Evolutionary conservation across 2,113 vertebrate genomes (phyloP), one percentile per base, ranked within the genome.

Genomic region (Oreochromis aureus): DNA sequence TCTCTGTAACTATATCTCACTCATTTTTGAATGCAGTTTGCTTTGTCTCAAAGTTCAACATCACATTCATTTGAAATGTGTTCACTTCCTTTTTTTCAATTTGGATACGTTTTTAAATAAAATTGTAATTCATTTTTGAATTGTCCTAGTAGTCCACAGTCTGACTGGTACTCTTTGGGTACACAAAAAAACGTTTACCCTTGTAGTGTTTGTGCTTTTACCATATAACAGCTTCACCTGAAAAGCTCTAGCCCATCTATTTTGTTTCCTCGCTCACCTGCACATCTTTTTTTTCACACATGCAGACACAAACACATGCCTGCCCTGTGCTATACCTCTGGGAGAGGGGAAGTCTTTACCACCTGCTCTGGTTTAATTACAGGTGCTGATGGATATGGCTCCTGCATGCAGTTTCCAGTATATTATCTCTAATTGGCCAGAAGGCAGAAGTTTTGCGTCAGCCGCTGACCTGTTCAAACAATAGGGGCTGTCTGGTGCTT

Each of bases 341-440:
- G 94, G 94, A 91, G 24, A 87, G 51, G 7, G 83, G 83, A 82
- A 83, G 92, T 73, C 18, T 89, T 89, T 91, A 82, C 78, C 91
- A 93, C 86, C 90, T 90, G 93, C 88, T 61, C 82, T 34, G 48
- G 19, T 85, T 27, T 94, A 95, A 94, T 95, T 94, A 94, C 92
- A 93, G 93, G 93, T 94, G 94, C 89, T 88, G 91, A 94, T 93
- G 90, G 91, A 91, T 91, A 90, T 76, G 27, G 81, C 90, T 90
- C 84, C 84, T 71, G 76, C 59, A 19, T 85, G 86, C 79, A 91
- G 79, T 93, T 93, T 93, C 90, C 92, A 88, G 18, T 39, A 48
- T 89, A 94, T 94, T 94, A 94, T 89, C 91, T 95, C 94, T 94
- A 96, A 96, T 95, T 95, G 93, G 91, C 79, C 90, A 87, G 86